phyloP scores from a whole-genome alignment of 2,797 vertebrate species.

The Rhinophrynus dorsalis region DNA sequence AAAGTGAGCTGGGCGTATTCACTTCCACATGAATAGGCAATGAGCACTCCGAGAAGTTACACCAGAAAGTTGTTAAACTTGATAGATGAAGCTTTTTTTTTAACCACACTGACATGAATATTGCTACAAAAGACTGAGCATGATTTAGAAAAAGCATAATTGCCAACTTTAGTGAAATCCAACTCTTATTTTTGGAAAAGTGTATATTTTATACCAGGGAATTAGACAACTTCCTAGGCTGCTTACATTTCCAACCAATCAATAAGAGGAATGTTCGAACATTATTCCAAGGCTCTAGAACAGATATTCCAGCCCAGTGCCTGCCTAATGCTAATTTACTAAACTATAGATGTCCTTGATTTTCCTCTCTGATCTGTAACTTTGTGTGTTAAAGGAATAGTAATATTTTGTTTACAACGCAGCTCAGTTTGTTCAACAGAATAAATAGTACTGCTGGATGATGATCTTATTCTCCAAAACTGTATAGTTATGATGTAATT shows the following conservation, averaged over 20 bases:
- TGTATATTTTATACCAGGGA: constrained; percentile 28
- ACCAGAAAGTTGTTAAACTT: constrained; percentile 86
- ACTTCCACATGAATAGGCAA: constrained; percentile 97
- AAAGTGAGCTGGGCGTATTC: constrained; percentile 81
- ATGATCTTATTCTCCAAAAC: no score
- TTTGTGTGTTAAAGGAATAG: no score
- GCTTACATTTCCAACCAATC: not conserved
- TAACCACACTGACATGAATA: constrained; percentile 50
- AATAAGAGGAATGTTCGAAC: no score
- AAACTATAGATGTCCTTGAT: no score
- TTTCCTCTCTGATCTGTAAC: no score
- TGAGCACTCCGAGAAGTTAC: constrained; percentile 85
- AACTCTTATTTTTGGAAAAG: constrained; percentile 51
- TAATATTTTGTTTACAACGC: no score
- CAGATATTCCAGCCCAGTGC: no score
- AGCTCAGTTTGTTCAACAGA: no score
- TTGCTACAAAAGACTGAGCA: constrained; percentile 54
- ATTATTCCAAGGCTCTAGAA: no score
- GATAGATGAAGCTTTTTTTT: constrained; percentile 77
- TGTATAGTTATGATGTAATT: no score
- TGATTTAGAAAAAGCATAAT: constrained; percentile 45
- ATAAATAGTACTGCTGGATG: no score
- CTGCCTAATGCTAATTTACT: no score
- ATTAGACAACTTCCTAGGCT: not conserved
- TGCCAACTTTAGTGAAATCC: constrained; percentile 29